Percentiles rank a stretch among this genome's conserved stretches.
Conservation (phyloP, 2,113 vertebrate species). For the Calyptommatus sinebrachiatus region DNA sequence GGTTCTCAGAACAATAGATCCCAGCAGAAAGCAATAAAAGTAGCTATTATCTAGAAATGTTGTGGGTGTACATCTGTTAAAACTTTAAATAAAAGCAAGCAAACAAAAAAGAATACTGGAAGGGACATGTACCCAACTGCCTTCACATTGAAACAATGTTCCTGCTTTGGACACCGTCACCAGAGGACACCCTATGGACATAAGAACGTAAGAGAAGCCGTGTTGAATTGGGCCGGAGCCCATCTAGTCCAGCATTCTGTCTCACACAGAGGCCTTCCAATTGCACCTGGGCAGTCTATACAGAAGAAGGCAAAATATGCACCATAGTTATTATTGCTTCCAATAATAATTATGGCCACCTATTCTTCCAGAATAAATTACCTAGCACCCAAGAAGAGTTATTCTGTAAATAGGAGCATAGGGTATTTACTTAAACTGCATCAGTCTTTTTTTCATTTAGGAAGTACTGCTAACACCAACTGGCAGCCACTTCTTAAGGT, state of each 20-base stretch:
- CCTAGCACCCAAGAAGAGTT: not conserved
- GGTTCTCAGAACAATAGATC: too few species aligned
- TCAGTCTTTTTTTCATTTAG: not conserved
- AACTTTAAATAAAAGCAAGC: not conserved
- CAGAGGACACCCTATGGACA: not conserved
- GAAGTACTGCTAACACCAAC: too few species aligned
- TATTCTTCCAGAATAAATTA: not conserved
- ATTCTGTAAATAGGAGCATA: not conserved
- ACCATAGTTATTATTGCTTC: not conserved
- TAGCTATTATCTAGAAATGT: too few species aligned
- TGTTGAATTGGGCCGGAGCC: too few species aligned
- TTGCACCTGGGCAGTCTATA: too few species aligned
- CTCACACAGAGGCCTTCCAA: too few species aligned
- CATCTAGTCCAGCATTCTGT: too few species aligned
- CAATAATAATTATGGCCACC: slow-evolving; percentile 9
- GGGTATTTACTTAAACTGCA: not conserved
- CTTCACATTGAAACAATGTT: not conserved
- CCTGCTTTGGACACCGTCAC: not conserved
- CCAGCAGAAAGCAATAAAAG: too few species aligned
- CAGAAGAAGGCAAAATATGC: too few species aligned
- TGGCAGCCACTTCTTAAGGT: too few species aligned
- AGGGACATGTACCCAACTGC: not conserved
- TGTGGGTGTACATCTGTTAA: not conserved
- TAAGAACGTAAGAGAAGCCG: not conserved
- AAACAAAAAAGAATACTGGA: not conserved